Conservation (phyloP, 2,797 vertebrate species). For the Eurystomus glaucurus region DNA sequence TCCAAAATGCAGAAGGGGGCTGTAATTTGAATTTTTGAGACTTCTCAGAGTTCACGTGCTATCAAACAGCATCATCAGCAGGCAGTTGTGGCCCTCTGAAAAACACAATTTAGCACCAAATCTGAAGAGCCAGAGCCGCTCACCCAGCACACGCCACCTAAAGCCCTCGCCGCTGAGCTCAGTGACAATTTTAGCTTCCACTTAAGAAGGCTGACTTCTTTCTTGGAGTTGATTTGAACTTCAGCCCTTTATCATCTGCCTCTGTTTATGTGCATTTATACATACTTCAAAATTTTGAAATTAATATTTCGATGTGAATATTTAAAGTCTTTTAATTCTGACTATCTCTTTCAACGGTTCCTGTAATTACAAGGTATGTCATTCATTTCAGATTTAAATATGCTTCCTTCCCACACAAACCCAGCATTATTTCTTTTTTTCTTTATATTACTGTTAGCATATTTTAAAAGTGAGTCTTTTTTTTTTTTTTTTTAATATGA, state of each 20-base stretch:
- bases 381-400: constrained; percentile 66
- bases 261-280: constrained; percentile 42
- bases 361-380: constrained; percentile 66
- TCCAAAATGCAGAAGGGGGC: neutral
- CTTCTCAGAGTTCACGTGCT: neutral
- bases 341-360: constrained; percentile 61
- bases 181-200: neutral
- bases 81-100: neutral
- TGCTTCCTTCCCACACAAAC: constrained; percentile 69
- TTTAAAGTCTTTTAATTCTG: constrained; percentile 60
- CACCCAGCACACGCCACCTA: neutral
- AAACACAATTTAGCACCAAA: rapidly evolving
- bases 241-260: constrained; percentile 12
- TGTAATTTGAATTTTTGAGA: constrained; percentile 18
- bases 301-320: constrained; percentile 17
- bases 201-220: neutral
- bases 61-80: neutral
- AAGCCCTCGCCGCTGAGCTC: neutral
- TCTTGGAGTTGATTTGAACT: constrained; percentile 21
- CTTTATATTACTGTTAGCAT: neutral
- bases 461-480: neutral
- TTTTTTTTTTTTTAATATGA: neutral
- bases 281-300: neutral
- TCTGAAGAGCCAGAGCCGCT: neutral
- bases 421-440: constrained; percentile 46